A percentile compares a stretch with the other conserved stretches of the same genome.
Conservation (phyloP, 2,797 vertebrate species). For the Tauraco hartlaubi region DNA sequence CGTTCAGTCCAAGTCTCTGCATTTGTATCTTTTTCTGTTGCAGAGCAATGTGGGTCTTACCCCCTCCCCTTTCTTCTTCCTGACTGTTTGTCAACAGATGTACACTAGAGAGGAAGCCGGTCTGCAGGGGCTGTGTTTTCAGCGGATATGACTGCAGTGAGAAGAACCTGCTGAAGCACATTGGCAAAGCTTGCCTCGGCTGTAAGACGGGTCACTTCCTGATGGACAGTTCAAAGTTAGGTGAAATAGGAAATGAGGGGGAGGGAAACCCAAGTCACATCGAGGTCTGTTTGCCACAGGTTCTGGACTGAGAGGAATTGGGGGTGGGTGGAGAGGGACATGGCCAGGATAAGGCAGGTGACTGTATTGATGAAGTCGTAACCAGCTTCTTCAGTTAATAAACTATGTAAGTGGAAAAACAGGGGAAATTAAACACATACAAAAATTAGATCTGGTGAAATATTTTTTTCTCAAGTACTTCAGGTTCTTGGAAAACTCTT, state of each 20-base stretch:
- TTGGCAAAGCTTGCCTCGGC: slow-evolving; percentile 12
- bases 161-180: slow-evolving; percentile 57
- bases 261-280: neutral
- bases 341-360: neutral
- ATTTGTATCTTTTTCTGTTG: neutral
- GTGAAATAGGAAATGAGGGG: slow-evolving; percentile 17
- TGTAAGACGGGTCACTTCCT: slow-evolving; percentile 63
- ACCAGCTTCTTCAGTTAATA: neutral
- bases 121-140: slow-evolving; percentile 55
- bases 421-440: neutral
- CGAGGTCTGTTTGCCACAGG: neutral
- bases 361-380: neutral
- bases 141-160: slow-evolving; percentile 24
- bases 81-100: slow-evolving; percentile 59
- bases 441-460: neutral
- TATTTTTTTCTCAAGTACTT: neutral
- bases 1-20: neutral
- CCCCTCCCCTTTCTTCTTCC: neutral
- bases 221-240: slow-evolving; percentile 58
- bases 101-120: slow-evolving; percentile 25
- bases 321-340: neutral
- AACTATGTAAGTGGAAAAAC: neutral
- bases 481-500: neutral
- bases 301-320: neutral
- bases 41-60: neutral